A percentile compares a stretch with the other conserved stretches of the same genome.
Evolutionary conservation across 2,113 vertebrate species (phyloP).

Genomic region (Cryptotis parvus): DNA sequence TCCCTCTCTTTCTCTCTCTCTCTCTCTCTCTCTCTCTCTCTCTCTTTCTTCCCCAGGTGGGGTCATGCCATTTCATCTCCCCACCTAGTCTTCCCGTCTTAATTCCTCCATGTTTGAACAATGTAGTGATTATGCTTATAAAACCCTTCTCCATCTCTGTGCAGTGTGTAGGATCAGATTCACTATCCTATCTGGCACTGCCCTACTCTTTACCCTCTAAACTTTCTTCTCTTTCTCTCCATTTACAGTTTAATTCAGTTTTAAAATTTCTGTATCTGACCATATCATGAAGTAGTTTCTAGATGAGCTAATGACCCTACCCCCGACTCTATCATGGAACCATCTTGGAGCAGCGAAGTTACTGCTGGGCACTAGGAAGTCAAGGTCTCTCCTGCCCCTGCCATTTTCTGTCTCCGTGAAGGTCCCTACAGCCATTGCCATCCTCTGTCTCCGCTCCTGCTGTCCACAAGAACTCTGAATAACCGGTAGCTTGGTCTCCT

Average conservation of each 20-base stretch:
- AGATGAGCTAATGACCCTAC: neutral
- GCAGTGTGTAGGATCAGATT: neutral
- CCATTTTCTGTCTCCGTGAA: too few relatives aligned
- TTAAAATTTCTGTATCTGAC: neutral
- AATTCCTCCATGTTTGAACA: neutral
- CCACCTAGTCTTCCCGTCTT: neutral
- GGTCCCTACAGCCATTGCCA: too few relatives aligned
- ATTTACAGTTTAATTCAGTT: neutral
- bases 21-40: too few relatives aligned
- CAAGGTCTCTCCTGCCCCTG: accelerated
- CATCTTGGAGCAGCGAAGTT: neutral
- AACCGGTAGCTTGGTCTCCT: accelerated
- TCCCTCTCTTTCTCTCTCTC: neutral
- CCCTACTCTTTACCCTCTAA: neutral
- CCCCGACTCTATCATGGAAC: neutral
- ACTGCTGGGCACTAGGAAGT: too few relatives aligned
- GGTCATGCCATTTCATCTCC: neutral
- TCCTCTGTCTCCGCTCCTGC: neutral
- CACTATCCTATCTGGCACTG: neutral
- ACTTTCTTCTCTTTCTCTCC: too few relatives aligned
- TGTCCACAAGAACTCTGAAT: accelerated
- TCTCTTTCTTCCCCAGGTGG: too few relatives aligned
- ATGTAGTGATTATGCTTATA: neutral
- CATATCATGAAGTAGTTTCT: neutral
- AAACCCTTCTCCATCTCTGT: neutral